Conservation (phyloP, 2,888 invertebrate species). For the Sipha maydis region DNA sequence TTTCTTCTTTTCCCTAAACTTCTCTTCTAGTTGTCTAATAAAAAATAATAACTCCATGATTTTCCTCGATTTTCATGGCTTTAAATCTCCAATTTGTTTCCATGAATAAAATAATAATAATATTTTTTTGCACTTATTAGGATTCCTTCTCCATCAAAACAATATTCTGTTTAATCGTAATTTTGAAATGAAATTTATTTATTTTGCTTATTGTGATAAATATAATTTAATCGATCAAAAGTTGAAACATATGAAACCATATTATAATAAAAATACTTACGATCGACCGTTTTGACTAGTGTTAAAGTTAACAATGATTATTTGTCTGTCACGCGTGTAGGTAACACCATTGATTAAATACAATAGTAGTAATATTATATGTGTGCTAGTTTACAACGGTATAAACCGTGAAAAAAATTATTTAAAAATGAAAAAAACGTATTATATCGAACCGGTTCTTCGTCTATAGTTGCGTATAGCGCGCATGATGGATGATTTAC, state of each 20-base stretch:
- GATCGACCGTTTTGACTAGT: background rate
- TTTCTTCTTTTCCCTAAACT: too few species aligned
- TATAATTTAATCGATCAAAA: too few species aligned
- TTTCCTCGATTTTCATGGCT: too few species aligned
- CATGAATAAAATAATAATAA: too few species aligned
- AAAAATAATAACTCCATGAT: too few species aligned
- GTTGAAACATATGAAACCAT: background rate
- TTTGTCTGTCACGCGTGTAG: background rate
- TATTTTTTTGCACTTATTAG: too few species aligned
- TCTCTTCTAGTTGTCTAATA: too few species aligned
- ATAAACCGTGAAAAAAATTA: constrained; percentile 8
- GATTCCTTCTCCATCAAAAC: too few species aligned
- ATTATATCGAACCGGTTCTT: background rate
- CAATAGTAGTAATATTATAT: background rate
- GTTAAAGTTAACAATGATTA: background rate
- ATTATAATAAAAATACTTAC: background rate
- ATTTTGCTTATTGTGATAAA: too few species aligned
- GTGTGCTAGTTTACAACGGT: background rate
- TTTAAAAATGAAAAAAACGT: background rate
- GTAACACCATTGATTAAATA: background rate
- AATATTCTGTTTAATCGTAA: too few species aligned
- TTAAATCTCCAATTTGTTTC: too few species aligned
- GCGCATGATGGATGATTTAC: constrained; percentile 44
- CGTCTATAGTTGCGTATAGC: background rate
- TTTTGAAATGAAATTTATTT: too few species aligned